Percentiles rank a stretch among this genome's conserved stretches.
phyloP scores from a whole-genome alignment of 23 tunicate genomes.

The Aplidium turbinatum region DNA sequence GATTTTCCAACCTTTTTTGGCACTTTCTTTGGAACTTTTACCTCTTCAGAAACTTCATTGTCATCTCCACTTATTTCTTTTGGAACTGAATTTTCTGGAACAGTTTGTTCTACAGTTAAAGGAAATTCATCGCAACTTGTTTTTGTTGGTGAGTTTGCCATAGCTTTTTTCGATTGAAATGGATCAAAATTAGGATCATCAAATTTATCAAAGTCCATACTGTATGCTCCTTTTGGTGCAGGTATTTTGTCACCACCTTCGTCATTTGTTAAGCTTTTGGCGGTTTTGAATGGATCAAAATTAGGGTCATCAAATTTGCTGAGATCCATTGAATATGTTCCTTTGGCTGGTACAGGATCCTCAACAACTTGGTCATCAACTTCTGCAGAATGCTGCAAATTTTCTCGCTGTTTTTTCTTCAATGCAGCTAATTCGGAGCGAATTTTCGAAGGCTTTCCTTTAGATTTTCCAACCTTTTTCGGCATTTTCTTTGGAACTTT shows the following conservation, averaged over 20 bases:
- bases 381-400: not conserved
- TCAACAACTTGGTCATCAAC: not conserved
- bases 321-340: slow-evolving; percentile 49
- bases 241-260: slow-evolving; percentile 14
- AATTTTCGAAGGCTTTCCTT: not conserved
- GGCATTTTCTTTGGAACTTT: not conserved
- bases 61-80: too few relatives aligned
- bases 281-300: slow-evolving; percentile 58
- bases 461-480: not conserved
- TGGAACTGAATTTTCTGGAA: too few relatives aligned
- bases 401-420: not conserved
- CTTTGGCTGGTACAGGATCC: slow-evolving; percentile 15
- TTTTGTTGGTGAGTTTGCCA: slow-evolving; percentile 17
- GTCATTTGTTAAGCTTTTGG: slow-evolving; percentile 20
- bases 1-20: too few relatives aligned
- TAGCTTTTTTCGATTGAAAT: slow-evolving; percentile 43
- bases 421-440: not conserved
- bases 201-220: slow-evolving; percentile 54
- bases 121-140: not conserved
- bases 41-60: too few relatives aligned
- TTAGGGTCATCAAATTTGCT: slow-evolving; percentile 45
- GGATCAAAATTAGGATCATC: slow-evolving; percentile 63
- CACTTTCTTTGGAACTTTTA: too few relatives aligned
- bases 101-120: not conserved
- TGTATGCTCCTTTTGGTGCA: slow-evolving; percentile 55